Evolutionary conservation across 1,140 invertebrate species (phyloP).

Genomic region (Laupala kohalensis): DNA sequence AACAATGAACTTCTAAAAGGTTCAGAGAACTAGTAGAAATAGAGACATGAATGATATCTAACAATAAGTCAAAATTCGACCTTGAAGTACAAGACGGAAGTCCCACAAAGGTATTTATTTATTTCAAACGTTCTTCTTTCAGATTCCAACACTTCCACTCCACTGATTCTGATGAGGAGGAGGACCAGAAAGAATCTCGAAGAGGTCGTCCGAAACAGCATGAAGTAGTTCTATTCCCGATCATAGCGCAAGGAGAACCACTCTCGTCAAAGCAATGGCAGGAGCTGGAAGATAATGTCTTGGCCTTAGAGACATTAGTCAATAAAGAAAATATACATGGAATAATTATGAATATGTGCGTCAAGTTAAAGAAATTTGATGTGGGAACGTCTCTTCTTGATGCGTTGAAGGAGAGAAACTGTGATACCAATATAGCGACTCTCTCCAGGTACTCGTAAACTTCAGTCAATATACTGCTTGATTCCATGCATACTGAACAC

Average conservation of each 20-base stretch:
- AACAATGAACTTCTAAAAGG: background rate
- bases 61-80: background rate
- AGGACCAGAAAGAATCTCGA: background rate
- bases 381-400: slow-evolving; percentile 39
- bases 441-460: slow-evolving; percentile 2
- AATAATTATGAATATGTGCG: slow-evolving; percentile 36
- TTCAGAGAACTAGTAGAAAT: background rate
- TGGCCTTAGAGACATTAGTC: slow-evolving; percentile 22
- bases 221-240: background rate
- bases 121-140: background rate
- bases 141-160: too few species aligned
- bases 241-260: slow-evolving; percentile 1
- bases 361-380: slow-evolving; percentile 26
- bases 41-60: background rate
- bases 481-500: too few species aligned
- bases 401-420: slow-evolving; percentile 33
- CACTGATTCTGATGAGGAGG: background rate
- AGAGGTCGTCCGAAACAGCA: background rate
- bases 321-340: slow-evolving; percentile 39
- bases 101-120: background rate
- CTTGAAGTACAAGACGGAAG: background rate
- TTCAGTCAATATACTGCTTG: too few species aligned
- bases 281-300: slow-evolving; percentile 17
- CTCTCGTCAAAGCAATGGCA: slow-evolving; percentile 20
- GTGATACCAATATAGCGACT: slow-evolving; percentile 30